Evolutionary conservation across 2,797 vertebrate species (phyloP).

Genomic region (Xerus rutilus): DNA sequence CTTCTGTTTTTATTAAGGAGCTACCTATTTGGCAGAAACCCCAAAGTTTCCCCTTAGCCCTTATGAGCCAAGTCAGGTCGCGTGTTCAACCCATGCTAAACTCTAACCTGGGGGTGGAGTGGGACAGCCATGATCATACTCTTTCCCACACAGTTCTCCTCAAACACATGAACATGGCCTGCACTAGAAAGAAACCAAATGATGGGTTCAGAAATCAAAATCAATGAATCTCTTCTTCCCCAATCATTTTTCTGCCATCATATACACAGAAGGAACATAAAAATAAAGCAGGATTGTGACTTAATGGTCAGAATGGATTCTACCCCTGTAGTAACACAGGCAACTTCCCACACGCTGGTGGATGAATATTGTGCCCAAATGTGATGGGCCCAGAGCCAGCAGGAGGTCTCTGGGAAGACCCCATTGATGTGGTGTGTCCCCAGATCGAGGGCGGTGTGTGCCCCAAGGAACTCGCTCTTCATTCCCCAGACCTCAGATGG

Average conservation of each 20-base stretch:
- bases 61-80: background rate
- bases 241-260: background rate
- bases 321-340: background rate
- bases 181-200: background rate
- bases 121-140: fast-evolving
- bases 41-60: no score
- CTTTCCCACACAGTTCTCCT: background rate
- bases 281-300: background rate
- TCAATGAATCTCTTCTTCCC: background rate
- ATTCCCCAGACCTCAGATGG: no score
- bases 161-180: no score
- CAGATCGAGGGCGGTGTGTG: background rate
- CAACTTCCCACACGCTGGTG: background rate
- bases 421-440: background rate
- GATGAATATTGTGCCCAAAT: background rate
- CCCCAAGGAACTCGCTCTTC: no score
- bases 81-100: fast-evolving
- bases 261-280: background rate
- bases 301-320: background rate
- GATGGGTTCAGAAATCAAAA: background rate
- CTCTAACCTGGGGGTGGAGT: no score
- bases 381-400: background rate
- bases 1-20: background rate
- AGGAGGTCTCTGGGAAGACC: background rate
- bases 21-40: background rate